Evolutionary conservation across 1,140 invertebrate species (phyloP).

Genomic region (Hypothenemus hampei): DNA sequence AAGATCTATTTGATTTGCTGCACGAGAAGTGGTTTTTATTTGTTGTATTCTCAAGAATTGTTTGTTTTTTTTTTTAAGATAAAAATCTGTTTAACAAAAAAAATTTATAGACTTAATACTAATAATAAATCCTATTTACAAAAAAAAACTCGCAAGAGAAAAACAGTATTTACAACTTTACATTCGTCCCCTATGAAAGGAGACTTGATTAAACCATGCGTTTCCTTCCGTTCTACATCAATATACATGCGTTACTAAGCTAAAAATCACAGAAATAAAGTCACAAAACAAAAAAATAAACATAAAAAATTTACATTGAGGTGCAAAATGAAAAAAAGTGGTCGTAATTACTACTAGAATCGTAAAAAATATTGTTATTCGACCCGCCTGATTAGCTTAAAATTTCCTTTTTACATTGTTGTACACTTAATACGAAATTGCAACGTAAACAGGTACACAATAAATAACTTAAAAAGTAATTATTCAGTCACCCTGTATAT

Average conservation of each 20-base stretch:
- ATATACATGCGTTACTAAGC: no score
- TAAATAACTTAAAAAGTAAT: neutral
- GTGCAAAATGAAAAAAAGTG: neutral
- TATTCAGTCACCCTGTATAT: neutral
- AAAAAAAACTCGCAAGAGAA: neutral
- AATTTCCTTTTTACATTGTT: neutral
- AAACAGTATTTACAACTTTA: constrained; percentile 2
- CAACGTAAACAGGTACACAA: constrained; percentile 34
- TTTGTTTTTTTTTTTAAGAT: neutral
- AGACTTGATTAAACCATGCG: no score
- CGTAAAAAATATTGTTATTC: constrained; percentile 21
- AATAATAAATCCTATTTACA: constrained; percentile 6
- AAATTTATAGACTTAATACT: neutral
- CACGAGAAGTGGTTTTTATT: no score
- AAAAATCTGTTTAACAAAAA: constrained; percentile 9
- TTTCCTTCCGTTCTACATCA: no score
- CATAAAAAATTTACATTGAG: no score
- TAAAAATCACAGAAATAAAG: constrained; percentile 38
- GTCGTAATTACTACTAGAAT: neutral
- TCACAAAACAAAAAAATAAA: no score
- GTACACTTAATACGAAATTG: constrained; percentile 36
- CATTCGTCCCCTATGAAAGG: no score
- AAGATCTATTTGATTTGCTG: no score
- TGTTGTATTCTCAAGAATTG: no score
- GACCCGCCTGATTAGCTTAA: constrained; percentile 32